These are phyloP conservation scores for Halcyon badia DNA, from an alignment of 2,797 vertebrate species.

Conservation along the genomic window DNA sequence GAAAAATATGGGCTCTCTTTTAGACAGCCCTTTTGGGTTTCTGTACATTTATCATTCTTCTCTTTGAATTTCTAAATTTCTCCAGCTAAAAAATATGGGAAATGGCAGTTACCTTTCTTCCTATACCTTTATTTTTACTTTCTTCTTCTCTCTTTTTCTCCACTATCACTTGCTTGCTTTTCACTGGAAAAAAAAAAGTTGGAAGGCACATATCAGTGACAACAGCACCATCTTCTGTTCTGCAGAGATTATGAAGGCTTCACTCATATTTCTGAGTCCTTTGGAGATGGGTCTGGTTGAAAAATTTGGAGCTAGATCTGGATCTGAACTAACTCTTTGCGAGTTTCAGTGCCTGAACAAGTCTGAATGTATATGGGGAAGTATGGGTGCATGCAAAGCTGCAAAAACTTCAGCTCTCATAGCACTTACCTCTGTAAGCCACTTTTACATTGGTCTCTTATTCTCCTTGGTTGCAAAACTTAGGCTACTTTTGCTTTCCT, in stretches of 20 bases:
- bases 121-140: not conserved
- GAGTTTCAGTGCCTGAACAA: not conserved
- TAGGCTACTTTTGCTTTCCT: not conserved
- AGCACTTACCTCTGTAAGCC: not conserved
- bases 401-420: not conserved
- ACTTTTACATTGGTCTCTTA: not conserved
- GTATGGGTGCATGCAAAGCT: not conserved
- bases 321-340: not conserved
- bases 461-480: not conserved
- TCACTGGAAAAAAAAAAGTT: not conserved
- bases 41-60: not conserved
- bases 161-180: not conserved
- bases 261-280: not conserved
- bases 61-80: not conserved
- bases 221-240: conserved; percentile 75
- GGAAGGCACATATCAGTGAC: not conserved
- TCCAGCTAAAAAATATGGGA: not conserved
- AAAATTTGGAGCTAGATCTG: not conserved
- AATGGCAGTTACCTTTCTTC: not conserved
- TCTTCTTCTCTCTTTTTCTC: not conserved
- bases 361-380: not conserved
- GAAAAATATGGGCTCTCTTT: not conserved
- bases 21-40: not conserved
- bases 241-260: not conserved
- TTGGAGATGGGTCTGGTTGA: not conserved